These are phyloP conservation scores for Liopterus haemorrhoidalis DNA, from an alignment of 2,888 invertebrate genomes.

Conservation along the genomic window DNA sequence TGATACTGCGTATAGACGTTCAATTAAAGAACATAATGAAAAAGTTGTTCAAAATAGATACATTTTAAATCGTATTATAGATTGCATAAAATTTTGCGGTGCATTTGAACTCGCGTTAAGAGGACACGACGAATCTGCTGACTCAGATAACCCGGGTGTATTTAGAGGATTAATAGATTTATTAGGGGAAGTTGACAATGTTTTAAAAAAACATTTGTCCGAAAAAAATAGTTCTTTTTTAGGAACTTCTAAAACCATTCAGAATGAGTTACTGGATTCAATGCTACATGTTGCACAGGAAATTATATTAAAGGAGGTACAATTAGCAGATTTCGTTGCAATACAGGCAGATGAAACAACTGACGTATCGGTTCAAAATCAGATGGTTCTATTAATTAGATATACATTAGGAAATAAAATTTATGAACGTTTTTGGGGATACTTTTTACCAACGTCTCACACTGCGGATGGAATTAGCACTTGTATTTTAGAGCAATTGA, in stretches of 20 bases:
- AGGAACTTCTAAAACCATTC: constrained; percentile 19
- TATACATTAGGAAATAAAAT: constrained; percentile 28
- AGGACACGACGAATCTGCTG: constrained; percentile 29
- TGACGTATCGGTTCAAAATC: constrained; percentile 27
- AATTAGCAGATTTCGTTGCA: constrained; percentile 24
- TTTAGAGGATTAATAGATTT: constrained; percentile 32
- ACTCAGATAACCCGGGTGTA: constrained; percentile 28
- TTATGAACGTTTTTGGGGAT: constrained; percentile 34
- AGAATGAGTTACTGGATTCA: constrained; percentile 16
- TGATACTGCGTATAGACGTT: constrained; percentile 21
- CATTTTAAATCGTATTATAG: constrained; percentile 30
- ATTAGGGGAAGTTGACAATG: constrained; percentile 22
- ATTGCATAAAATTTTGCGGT: constrained; percentile 33
- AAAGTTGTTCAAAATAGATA: constrained; percentile 28
- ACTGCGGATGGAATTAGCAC: constrained; percentile 25
- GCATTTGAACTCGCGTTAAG: constrained; percentile 31
- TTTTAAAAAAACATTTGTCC: constrained; percentile 28
- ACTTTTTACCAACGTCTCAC: constrained; percentile 28
- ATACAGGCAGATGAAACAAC: constrained; percentile 30
- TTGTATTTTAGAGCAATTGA: constrained; percentile 20
- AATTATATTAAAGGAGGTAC: constrained; percentile 30
- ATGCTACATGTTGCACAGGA: constrained; percentile 29
- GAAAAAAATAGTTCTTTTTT: constrained; percentile 28
- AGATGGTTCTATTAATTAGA: constrained; percentile 36
- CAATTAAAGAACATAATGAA: constrained; percentile 20